Conservation (phyloP, 2,797 vertebrate genomes). For the Serranus cabrilla region DNA sequence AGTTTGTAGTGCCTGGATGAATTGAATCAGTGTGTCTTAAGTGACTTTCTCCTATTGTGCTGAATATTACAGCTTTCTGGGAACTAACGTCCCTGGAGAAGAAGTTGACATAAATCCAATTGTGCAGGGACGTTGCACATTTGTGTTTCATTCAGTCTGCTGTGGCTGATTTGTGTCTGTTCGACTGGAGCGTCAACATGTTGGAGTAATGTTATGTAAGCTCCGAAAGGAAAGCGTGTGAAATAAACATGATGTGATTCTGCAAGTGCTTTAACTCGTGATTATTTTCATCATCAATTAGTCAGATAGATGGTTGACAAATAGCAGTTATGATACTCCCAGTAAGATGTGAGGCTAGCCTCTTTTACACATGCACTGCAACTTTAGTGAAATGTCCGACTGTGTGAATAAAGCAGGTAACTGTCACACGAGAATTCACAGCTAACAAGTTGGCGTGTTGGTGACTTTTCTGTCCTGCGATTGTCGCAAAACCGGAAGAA, state of each 20-base stretch:
- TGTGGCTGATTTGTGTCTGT: conserved; percentile 51
- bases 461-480: too few species aligned
- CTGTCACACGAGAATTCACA: too few species aligned
- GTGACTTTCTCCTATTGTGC: conserved; percentile 59
- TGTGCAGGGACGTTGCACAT: conserved; percentile 42
- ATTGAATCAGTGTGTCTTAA: conserved; percentile 63
- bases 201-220: conserved; percentile 21
- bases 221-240: conserved; percentile 6
- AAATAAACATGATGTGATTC: conserved; percentile 2
- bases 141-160: conserved; percentile 65
- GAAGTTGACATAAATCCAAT: conserved; percentile 63
- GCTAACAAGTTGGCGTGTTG: too few species aligned
- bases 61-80: conserved; percentile 63
- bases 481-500: too few species aligned
- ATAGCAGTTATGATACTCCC: too few species aligned
- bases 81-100: conserved; percentile 68
- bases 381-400: too few species aligned
- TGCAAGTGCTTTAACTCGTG: neutral
- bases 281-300: neutral
- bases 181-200: conserved; percentile 22
- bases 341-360: too few species aligned
- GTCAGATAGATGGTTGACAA: neutral
- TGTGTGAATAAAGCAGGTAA: too few species aligned
- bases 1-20: conserved; percentile 37
- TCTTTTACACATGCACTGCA: too few species aligned